Conservation (phyloP, 1,140 invertebrate genomes). For the Ephestia elutella region DNA sequence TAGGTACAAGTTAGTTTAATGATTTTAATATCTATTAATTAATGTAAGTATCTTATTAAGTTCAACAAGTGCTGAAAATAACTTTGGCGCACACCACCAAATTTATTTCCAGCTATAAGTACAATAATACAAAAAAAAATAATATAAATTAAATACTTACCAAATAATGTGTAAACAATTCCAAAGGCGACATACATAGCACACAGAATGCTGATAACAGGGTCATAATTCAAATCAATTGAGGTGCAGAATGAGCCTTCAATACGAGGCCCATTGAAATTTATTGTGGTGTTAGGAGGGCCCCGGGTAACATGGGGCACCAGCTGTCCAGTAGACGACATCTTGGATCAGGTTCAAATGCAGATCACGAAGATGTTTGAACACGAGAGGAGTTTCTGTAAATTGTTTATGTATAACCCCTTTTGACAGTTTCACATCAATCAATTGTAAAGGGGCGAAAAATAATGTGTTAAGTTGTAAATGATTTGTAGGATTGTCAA, state of each 20-base stretch:
- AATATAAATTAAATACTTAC: conserved; percentile 48
- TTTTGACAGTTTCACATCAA: too few species aligned
- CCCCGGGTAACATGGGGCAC: conserved; percentile 59
- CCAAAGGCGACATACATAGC: conserved; percentile 75
- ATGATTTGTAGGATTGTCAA: too few species aligned
- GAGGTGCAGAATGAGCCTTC: conserved; percentile 62
- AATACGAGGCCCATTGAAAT: conserved; percentile 60
- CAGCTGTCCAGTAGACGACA: conserved; percentile 65
- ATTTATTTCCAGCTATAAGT: too few species aligned
- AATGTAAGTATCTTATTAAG: too few species aligned
- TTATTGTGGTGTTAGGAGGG: conserved; percentile 55
- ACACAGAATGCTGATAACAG: conserved; percentile 60
- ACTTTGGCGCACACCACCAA: too few species aligned
- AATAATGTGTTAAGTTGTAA: too few species aligned
- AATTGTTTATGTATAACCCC: not conserved
- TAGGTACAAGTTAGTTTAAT: too few species aligned
- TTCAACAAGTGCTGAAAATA: too few species aligned
- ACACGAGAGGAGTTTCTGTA: not conserved
- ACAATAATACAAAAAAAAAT: not conserved
- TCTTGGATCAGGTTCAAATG: conserved; percentile 16
- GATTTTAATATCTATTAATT: too few species aligned
- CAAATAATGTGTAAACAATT: conserved; percentile 77
- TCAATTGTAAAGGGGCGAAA: too few species aligned
- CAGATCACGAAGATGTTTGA: conserved; percentile 11
- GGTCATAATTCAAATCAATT: conserved; percentile 67